Evolutionary conservation across 2,888 invertebrate genomes (phyloP), one percentile per base, ranked within the genome.

Genomic region (Rhabditophanes sp.): DNA sequence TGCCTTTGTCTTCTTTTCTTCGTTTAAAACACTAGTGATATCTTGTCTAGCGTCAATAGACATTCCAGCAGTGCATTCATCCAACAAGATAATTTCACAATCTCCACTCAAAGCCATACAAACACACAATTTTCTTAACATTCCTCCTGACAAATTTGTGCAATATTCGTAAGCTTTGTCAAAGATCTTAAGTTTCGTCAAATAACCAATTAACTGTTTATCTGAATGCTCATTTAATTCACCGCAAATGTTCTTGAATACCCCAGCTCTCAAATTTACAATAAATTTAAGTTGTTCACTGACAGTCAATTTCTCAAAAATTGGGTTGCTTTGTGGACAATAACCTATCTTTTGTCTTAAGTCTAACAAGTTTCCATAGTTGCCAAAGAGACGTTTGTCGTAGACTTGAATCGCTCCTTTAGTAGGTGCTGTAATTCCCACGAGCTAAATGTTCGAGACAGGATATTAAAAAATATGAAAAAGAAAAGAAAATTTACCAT

Each of bases 101-200:
- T 42, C 39, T 14, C 54, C 57, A 23, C 57, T 51, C 27, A 59
- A 30, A 2, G 60, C 53, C 46, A 59, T 53, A 25, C 45, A 54
- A 9, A 59, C 54, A 23, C 53, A 59, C 15, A 59, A 39, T 25
- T 59, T 59, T 8, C 59, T 33, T 30, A 61, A 56, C 51, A 56
- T 53, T 23, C 59, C 59, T 8, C 59, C 59, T 9, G 56, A 57
- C 8, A 58, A 33, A 11, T 43, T 38, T 25, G n/a, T n/a, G n/a
- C n/a, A n/a, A n/a, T n/a, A n/a, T n/a, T n/a, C n/a, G n/a, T n/a
- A n/a, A n/a, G n/a, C n/a, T n/a, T n/a, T n/a, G n/a, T n/a, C n/a
- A n/a, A n/a, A n/a, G n/a, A n/a, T n/a, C n/a, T n/a, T n/a, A n/a
- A n/a, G n/a, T n/a, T n/a, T n/a, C n/a, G n/a, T n/a, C n/a, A n/a